Evolutionary conservation across 2,797 vertebrate species (phyloP).

Genomic region (Phrynocephalus guinanensis): DNA sequence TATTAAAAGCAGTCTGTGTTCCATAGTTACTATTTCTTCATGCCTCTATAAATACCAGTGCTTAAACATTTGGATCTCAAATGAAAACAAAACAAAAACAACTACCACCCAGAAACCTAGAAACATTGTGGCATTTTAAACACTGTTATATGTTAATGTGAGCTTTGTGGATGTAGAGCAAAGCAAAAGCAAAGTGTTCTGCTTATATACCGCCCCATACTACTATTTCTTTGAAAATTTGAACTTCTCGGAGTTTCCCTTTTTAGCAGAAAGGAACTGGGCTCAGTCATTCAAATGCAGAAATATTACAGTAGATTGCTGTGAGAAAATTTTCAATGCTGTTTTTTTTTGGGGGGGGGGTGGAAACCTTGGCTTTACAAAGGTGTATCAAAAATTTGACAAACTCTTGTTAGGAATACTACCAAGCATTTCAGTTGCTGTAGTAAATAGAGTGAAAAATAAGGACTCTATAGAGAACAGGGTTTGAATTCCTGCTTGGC

Average conservation of each 20-base stretch:
- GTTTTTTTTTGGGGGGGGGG: no score
- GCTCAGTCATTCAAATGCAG: constrained; percentile 43
- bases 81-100: no score
- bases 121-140: no score
- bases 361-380: constrained; percentile 50
- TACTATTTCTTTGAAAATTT: not conserved
- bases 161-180: no score
- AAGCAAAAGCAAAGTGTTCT: no score
- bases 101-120: no score
- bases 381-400: not conserved
- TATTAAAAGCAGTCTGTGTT: constrained; percentile 8
- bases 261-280: constrained; percentile 32
- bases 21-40: constrained; percentile 4
- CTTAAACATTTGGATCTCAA: no score
- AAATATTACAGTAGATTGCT: constrained; percentile 62
- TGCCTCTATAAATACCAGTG: constrained; percentile 27
- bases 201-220: no score
- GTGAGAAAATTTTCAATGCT: constrained; percentile 56
- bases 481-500: no score
- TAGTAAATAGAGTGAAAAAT: no score
- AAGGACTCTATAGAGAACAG: no score
- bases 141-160: no score
- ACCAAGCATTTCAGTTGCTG: not conserved
- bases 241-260: constrained; percentile 6
- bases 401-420: constrained; percentile 15